These are phyloP conservation scores for Drosophila paramelanica DNA, from an alignment of 2,888 invertebrate genomes.

Conservation along the genomic window DNA sequence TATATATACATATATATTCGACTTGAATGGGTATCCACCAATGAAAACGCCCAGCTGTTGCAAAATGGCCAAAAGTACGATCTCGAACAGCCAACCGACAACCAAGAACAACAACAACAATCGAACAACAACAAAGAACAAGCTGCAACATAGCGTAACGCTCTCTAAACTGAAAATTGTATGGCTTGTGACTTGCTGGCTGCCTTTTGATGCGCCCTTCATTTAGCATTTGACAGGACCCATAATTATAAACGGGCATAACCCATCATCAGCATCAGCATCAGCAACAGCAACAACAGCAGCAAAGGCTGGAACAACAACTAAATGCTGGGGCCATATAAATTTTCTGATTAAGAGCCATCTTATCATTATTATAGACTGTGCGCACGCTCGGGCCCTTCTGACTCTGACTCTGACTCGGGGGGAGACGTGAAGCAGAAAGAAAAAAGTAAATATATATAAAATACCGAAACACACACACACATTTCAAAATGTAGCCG, in stretches of 20 bases:
- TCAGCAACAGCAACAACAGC: slow-evolving; percentile 2
- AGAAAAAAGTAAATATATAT: slow-evolving; percentile 32
- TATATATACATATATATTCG: background rate
- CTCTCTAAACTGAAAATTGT: slow-evolving; percentile 66
- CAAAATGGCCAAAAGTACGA: slow-evolving; percentile 4
- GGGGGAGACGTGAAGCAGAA: slow-evolving; percentile 31
- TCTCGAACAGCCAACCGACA: slow-evolving; percentile 2
- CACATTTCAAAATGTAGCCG: slow-evolving; percentile 61
- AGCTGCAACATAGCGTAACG: slow-evolving; percentile 44
- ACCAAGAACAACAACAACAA: slow-evolving; percentile 1
- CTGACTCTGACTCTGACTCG: slow-evolving; percentile 24
- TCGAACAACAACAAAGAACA: slow-evolving; percentile 19
- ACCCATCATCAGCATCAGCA: slow-evolving; percentile 81
- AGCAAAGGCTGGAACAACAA: slow-evolving; percentile 54
- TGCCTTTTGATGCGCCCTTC: slow-evolving; percentile 74
- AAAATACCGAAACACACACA: slow-evolving; percentile 59
- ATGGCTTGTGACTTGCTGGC: slow-evolving; percentile 55
- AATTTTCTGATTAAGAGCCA: slow-evolving; percentile 85
- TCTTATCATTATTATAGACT: slow-evolving; percentile 84
- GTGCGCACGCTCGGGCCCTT: slow-evolving; percentile 71
- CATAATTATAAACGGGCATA: slow-evolving; percentile 84
- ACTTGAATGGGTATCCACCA: slow-evolving; percentile 16
- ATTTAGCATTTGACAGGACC: slow-evolving; percentile 84
- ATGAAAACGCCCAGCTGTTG: slow-evolving; percentile 48
- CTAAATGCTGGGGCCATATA: slow-evolving; percentile 82